phyloP scores from a whole-genome alignment of 2,888 invertebrate species.

The Blomia tropicalis region DNA sequence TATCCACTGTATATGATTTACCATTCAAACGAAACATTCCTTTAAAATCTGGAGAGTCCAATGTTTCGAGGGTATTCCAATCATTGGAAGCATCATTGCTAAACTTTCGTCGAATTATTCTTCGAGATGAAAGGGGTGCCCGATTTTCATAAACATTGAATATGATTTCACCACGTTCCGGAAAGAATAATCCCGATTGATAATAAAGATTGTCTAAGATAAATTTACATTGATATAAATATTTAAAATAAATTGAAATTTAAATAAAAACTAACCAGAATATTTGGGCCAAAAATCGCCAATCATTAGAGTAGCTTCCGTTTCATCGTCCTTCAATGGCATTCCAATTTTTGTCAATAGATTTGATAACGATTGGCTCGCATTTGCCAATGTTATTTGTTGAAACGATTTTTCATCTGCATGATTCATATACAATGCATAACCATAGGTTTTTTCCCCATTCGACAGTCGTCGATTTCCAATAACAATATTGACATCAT shows the following conservation, averaged over 20 bases:
- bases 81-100: not conserved
- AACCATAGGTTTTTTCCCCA: not conserved
- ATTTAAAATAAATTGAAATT: not conserved
- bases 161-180: not conserved
- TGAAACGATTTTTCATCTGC: not conserved
- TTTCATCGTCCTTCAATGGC: not conserved
- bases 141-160: not conserved
- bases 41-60: not conserved
- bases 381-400: not conserved
- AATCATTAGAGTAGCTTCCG: not conserved
- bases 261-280: not conserved
- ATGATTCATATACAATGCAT: not conserved
- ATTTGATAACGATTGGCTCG: not conserved
- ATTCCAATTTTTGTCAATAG: not conserved
- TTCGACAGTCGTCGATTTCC: not conserved
- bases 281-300: constrained; percentile 5
- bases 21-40: not conserved
- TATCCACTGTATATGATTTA: not conserved
- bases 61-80: not conserved
- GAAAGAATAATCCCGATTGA: not conserved
- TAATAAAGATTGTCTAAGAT: not conserved
- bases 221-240: not conserved
- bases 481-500: not conserved
- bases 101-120: not conserved
- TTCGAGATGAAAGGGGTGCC: not conserved